Evolutionary conservation across 2,888 invertebrate species (phyloP).

Genomic region (Drosophila setosimentum): DNA sequence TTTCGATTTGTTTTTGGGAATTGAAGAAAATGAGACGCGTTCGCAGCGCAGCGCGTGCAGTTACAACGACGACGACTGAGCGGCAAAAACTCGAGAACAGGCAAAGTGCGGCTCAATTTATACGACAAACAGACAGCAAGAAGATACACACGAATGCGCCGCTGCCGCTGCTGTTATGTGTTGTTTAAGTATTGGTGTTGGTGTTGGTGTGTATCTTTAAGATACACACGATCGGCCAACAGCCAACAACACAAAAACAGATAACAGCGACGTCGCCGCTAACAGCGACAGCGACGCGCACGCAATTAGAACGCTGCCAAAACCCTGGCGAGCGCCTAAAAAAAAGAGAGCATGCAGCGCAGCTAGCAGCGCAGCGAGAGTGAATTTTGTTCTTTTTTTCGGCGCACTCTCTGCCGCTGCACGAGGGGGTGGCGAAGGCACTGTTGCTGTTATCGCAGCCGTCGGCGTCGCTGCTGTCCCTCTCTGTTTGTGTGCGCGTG

Average conservation of each 20-base stretch:
- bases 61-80: conserved; percentile 78
- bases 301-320: conserved; percentile 69
- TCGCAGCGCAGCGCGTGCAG: conserved; percentile 69
- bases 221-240: conserved; percentile 73
- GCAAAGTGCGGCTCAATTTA: conserved; percentile 82
- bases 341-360: conserved; percentile 46
- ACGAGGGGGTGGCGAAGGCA: conserved; percentile 59
- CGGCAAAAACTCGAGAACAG: conserved; percentile 81
- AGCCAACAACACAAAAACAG: conserved; percentile 33
- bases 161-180: conserved; percentile 26
- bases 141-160: conserved; percentile 67
- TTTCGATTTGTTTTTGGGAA: conserved; percentile 23
- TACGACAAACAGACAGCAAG: conserved; percentile 77
- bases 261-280: conserved; percentile 54
- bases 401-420: conserved; percentile 42
- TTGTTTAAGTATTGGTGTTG: conserved; percentile 31
- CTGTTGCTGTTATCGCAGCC: conserved; percentile 57
- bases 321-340: conserved; percentile 30
- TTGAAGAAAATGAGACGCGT: conserved; percentile 51
- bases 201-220: conserved; percentile 57
- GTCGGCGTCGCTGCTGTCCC: conserved; percentile 39
- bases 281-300: conserved; percentile 62
- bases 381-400: conserved; percentile 55
- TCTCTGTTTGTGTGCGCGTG: not conserved
- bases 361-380: conserved; percentile 63